A percentile compares a stretch with the other conserved stretches of the same genome.
Evolutionary conservation across 1,140 invertebrate genomes (phyloP).

Genomic region (Bombus terrestris): DNA sequence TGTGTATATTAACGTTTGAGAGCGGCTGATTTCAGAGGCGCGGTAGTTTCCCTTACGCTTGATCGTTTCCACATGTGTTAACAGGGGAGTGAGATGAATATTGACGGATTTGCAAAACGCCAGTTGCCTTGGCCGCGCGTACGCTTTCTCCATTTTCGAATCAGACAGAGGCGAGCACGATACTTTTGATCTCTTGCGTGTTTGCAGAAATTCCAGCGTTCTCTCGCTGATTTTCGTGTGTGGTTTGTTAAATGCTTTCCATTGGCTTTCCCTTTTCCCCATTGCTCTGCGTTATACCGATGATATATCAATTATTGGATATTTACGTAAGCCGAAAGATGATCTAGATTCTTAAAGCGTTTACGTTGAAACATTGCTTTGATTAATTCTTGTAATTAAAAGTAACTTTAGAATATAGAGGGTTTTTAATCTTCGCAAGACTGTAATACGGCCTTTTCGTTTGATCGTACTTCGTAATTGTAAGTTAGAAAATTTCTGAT

Average conservation of each 20-base stretch:
- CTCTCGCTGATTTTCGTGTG: not conserved
- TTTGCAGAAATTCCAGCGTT: slow-evolving; percentile 40
- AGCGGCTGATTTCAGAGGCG: not conserved
- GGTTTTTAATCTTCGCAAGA: too few species aligned
- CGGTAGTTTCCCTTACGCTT: not conserved
- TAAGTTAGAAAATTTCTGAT: too few species aligned
- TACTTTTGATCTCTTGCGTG: slow-evolving; percentile 45
- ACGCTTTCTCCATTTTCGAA: slow-evolving; percentile 22
- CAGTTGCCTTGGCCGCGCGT: slow-evolving; percentile 2
- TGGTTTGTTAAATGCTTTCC: slow-evolving; percentile 29
- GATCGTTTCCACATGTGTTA: slow-evolving; percentile 3
- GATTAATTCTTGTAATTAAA: not conserved
- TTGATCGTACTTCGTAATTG: too few species aligned
- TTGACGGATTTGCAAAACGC: slow-evolving; percentile 42
- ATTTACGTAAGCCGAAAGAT: not conserved
- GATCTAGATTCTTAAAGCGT: not conserved
- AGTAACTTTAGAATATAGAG: too few species aligned
- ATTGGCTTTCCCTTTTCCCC: not conserved
- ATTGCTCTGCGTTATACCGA: not conserved
- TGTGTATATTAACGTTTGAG: slow-evolving; percentile 23
- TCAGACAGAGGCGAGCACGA: not conserved
- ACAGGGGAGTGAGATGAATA: slow-evolving; percentile 37
- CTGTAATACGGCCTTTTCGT: too few species aligned
- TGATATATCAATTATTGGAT: slow-evolving; percentile 1
- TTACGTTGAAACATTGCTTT: not conserved